phyloP scores from a whole-genome alignment of 2,888 invertebrate species.

The Peribatodes rhomboidaria region DNA sequence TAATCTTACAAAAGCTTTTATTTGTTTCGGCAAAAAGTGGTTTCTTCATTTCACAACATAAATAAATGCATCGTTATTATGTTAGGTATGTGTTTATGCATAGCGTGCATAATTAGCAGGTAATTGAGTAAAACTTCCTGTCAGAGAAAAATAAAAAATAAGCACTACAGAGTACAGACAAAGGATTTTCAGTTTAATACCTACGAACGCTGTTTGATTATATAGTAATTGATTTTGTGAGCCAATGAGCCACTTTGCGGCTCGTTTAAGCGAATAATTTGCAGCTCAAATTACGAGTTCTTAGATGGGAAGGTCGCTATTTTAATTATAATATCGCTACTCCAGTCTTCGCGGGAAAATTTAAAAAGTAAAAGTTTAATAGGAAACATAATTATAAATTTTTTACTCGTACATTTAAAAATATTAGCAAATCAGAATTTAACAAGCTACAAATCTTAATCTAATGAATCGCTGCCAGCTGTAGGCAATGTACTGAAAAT shows the following conservation, averaged over 20 bases:
- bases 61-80: too few species aligned
- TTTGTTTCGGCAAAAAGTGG: too few species aligned
- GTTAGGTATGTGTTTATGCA: too few species aligned
- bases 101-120: not conserved
- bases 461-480: too few species aligned
- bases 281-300: slow-evolving; percentile 33
- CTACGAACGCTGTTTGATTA: slow-evolving; percentile 4
- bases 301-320: slow-evolving; percentile 22
- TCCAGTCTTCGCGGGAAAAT: too few species aligned
- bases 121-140: slow-evolving; percentile 4
- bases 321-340: slow-evolving; percentile 2
- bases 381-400: not conserved
- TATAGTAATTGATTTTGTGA: slow-evolving; percentile 22
- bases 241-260: slow-evolving; percentile 36
- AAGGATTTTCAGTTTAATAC: slow-evolving; percentile 6
- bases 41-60: too few species aligned
- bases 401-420: too few species aligned
- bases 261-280: slow-evolving; percentile 41
- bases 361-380: not conserved
- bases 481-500: too few species aligned
- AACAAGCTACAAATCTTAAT: too few species aligned
- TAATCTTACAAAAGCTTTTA: too few species aligned
- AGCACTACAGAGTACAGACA: not conserved
- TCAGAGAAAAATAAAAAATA: not conserved
- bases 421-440: too few species aligned